Evolutionary conservation across 2,888 invertebrate genomes (phyloP).

Genomic region (Chorisops tibialis): DNA sequence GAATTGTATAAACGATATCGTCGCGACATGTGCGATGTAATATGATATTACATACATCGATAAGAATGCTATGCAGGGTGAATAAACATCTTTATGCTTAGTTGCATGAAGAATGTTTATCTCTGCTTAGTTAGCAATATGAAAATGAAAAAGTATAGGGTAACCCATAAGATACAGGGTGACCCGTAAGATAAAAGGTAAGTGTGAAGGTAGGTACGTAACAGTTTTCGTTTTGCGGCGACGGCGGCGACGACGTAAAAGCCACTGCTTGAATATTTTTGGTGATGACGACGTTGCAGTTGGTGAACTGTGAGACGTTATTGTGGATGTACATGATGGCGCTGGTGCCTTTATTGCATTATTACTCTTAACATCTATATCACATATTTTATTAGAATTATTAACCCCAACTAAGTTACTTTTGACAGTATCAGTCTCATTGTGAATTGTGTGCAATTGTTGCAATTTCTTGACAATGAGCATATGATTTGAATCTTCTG

Average conservation of each 20-base stretch:
- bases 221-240: background rate
- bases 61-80: too few species aligned
- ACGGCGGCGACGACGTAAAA: background rate
- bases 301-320: background rate
- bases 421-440: slow-evolving; percentile 34
- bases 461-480: slow-evolving; percentile 19
- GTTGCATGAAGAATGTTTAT: too few species aligned
- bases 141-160: too few species aligned
- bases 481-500: background rate
- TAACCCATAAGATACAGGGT: too few species aligned
- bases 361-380: slow-evolving; percentile 44
- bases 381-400: slow-evolving; percentile 44
- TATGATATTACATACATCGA: too few species aligned
- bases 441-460: slow-evolving; percentile 23
- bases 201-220: too few species aligned
- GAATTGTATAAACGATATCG: too few species aligned
- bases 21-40: too few species aligned
- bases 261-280: background rate
- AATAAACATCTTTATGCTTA: too few species aligned
- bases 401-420: slow-evolving; percentile 28
- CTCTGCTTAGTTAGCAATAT: too few species aligned
- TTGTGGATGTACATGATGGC: slow-evolving; percentile 1
- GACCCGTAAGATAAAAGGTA: too few species aligned
- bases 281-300: slow-evolving; percentile 5
- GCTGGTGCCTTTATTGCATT: slow-evolving; percentile 23